These are phyloP conservation scores for Zosterops lateralis DNA, from an alignment of 2,113 vertebrate species.

Conservation along the genomic window DNA sequence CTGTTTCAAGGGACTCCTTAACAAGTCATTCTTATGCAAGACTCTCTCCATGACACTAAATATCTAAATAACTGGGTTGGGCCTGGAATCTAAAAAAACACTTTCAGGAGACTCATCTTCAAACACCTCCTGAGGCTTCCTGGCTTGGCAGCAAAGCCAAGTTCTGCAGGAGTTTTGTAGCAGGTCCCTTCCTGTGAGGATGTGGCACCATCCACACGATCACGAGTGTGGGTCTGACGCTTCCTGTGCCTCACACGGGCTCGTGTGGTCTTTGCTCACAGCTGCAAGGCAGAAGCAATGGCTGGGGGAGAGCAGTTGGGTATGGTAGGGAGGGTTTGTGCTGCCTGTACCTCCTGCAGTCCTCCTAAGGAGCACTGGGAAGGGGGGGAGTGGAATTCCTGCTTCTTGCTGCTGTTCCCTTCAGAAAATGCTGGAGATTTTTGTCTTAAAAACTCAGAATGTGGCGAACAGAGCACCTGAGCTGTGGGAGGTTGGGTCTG, in stretches of 20 bases:
- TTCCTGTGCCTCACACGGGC: background rate
- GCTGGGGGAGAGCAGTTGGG: background rate
- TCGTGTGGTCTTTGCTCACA: background rate
- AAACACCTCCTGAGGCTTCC: background rate
- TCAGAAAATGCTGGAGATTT: background rate
- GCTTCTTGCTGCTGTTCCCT: background rate
- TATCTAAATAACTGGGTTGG: background rate
- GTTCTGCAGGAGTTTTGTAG: background rate
- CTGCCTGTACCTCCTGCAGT: background rate
- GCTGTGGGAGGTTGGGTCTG: background rate
- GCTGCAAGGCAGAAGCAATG: background rate
- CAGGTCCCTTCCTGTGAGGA: background rate
- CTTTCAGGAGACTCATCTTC: background rate
- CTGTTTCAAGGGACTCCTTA: background rate
- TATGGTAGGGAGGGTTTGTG: background rate
- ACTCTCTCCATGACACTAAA: background rate
- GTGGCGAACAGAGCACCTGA: background rate
- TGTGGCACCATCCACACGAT: background rate
- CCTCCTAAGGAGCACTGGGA: accelerated
- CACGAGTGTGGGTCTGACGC: accelerated
- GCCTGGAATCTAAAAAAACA: background rate
- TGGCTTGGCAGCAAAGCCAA: background rate
- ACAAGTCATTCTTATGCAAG: background rate
- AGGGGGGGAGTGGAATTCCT: background rate
- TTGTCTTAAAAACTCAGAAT: background rate